Percentiles rank a stretch among this genome's conserved stretches.
Evolutionary conservation across 2,113 vertebrate species (phyloP).

Genomic region (Alectura lathami): DNA sequence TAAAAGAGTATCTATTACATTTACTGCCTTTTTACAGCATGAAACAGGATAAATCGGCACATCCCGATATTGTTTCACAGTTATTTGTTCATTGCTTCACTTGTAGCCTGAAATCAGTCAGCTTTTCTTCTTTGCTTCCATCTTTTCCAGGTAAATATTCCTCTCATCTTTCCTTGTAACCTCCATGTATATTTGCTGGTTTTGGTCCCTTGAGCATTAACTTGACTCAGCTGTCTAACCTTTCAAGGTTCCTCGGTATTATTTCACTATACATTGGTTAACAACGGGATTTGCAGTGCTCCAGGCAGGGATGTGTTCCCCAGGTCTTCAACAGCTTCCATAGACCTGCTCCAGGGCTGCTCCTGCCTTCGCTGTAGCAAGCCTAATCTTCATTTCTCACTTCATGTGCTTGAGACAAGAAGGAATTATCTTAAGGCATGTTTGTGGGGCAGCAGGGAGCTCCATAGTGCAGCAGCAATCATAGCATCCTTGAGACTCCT

Average conservation of each 20-base stretch:
- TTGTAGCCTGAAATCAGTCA: constrained; percentile 13
- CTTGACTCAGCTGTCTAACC: not conserved
- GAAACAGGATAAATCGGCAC: not conserved
- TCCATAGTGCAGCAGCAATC: not conserved
- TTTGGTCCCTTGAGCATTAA: not conserved
- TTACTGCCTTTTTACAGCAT: not conserved
- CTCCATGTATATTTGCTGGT: not conserved
- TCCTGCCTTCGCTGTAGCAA: not conserved
- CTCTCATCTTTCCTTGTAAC: not conserved
- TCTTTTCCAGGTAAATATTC: constrained; percentile 13
- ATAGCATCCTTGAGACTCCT: not conserved
- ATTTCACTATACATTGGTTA: not conserved
- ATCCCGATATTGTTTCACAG: not conserved
- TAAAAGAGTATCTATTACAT: not conserved
- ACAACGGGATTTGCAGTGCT: too few species aligned
- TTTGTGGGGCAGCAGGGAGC: not conserved
- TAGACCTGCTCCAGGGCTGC: not conserved
- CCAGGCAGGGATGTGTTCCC: not conserved
- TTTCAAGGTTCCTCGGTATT: not conserved
- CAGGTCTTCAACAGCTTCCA: not conserved
- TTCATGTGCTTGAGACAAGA: not conserved
- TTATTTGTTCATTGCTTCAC: not conserved
- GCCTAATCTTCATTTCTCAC: not conserved
- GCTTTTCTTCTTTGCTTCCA: not conserved
- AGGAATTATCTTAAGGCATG: not conserved